These are phyloP conservation scores for Drosophila watanabei DNA, from an alignment of 1,140 invertebrate species.

Conservation along the genomic window DNA sequence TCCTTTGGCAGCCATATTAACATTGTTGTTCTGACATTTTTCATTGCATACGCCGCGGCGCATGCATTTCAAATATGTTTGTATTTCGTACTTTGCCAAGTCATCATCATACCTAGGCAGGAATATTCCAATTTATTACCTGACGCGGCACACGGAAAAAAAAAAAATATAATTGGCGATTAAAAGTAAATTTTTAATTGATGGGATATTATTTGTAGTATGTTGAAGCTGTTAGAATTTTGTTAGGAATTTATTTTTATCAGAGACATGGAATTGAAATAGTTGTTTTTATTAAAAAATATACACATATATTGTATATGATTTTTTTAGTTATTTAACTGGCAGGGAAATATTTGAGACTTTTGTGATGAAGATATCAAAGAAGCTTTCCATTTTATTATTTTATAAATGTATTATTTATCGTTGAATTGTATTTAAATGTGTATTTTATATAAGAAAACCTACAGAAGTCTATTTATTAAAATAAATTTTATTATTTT, in stretches of 20 bases:
- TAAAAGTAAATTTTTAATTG: neutral
- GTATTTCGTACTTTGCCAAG: conserved; percentile 31
- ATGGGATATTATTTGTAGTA: too few species aligned
- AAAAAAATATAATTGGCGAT: conserved; percentile 8
- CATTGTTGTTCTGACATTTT: conserved; percentile 69
- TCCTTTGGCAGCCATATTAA: conserved; percentile 71
- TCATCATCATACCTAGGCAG: conserved; percentile 35
- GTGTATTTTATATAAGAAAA: neutral
- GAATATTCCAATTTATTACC: conserved; percentile 73
- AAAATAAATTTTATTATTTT: neutral
- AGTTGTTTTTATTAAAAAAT: neutral
- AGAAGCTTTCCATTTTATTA: neutral
- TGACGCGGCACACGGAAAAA: conserved; percentile 30
- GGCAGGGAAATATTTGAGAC: too few species aligned
- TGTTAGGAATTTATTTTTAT: neutral
- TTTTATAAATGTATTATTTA: neutral
- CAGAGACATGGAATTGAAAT: neutral
- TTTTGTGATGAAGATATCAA: neutral
- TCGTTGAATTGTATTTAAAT: neutral
- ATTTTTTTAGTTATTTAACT: too few species aligned
- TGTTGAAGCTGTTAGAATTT: neutral
- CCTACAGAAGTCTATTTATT: neutral
- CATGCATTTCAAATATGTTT: conserved; percentile 47
- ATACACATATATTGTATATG: neutral
- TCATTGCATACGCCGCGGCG: conserved; percentile 69